Base-by-base conservation (phyloP, 2,113 vertebrate species). In the Micromys minutus region DNA sequence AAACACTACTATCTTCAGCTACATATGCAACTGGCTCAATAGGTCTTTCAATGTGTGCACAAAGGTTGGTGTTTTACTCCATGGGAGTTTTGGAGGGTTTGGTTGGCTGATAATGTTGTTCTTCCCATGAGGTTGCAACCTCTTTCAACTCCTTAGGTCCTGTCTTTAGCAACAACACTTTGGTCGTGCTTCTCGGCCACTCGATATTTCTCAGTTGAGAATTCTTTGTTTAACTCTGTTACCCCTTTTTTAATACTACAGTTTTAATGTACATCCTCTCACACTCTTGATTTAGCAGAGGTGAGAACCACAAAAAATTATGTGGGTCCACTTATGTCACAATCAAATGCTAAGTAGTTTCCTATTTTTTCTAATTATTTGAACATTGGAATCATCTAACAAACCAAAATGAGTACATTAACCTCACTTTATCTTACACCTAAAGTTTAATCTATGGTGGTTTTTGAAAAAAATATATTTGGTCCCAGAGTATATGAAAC, bases 401-500 rank as follows among this genome's bases (percentile, higher is more conserved):
- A 63, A 95, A 74, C 6, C 42, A 75, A 90, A 86, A 72, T 12
- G 1, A 2, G 11, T 47, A 4, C 4, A 65, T 24, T 26, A 67
- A 52, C n/a, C 0, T 42, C 34, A 36, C 36, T 15, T 7, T 24
- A 0, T 5, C 31, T 50, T 87, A 93, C 31, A 47, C 17, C 34
- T 13, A 72, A 87, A 8, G 61, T 75, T 89, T 90, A 34, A 89
- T 63, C 69, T 8, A 3, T 69, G 15, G 3, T 9, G 0, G 69
- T 67, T 34, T 36, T 95, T 15, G 55, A 77, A 90, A 71, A n/a
- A 74, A 91, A 67, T 80, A 24, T 72, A 10, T 94, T 94, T 74
- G 9, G 0, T 63, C 9, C 24, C 39, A 95, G 8, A 17, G 67
- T 61, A 26, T 45, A 61, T 34, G 17, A 86, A 47, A 59, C 39